These are phyloP conservation scores for Eira barbara DNA, from an alignment of 2,113 vertebrate species.

Conservation along the genomic window DNA sequence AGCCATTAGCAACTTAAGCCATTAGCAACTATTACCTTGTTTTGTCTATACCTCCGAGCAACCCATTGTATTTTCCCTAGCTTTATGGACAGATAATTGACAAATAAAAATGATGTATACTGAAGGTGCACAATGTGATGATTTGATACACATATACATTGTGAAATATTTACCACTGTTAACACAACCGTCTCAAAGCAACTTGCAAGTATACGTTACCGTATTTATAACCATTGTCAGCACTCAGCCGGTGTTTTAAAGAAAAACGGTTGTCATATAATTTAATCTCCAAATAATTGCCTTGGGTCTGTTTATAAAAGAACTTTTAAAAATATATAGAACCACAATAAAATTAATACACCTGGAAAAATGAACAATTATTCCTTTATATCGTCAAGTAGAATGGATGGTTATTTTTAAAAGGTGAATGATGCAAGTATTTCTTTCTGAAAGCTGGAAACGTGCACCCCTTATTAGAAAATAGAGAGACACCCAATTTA, in stretches of 20 bases:
- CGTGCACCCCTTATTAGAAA: accelerated
- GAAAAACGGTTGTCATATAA: not conserved
- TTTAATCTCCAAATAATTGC: not conserved
- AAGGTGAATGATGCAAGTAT: accelerated
- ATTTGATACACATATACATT: not conserved
- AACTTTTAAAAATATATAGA: not conserved
- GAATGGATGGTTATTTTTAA: not conserved
- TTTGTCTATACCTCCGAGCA: not conserved
- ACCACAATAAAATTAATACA: not conserved
- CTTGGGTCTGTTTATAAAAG: not conserved
- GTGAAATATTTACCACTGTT: not conserved
- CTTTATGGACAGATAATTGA: not conserved
- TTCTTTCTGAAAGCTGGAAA: not conserved
- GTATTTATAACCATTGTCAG: not conserved
- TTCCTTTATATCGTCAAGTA: not conserved
- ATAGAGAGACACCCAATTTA: accelerated
- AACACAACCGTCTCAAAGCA: not conserved
- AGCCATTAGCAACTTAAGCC: not conserved
- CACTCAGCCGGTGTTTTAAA: not conserved
- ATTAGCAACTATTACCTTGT: not conserved
- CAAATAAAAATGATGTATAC: not conserved
- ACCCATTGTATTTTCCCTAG: not conserved
- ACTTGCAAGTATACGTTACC: not conserved
- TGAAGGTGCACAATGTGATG: not conserved
- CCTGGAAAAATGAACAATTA: not conserved